Evolutionary conservation across 2,888 invertebrate species (phyloP).

Genomic region (Agonum fuliginosum): DNA sequence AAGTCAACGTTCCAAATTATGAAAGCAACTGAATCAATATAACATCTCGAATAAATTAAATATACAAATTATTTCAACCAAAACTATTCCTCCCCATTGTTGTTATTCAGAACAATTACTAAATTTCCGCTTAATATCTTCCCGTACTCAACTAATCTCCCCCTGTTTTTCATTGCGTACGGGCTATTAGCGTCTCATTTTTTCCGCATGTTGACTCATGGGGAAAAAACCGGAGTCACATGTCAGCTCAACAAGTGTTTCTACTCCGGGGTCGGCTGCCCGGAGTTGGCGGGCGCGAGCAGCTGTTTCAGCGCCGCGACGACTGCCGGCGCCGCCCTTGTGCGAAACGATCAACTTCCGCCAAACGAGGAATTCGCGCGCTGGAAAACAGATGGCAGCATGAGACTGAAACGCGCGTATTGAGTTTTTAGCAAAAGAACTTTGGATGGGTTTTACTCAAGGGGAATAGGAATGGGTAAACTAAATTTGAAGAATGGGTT

Average conservation of each 20-base stretch:
- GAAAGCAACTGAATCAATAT: too few species aligned
- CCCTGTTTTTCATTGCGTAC: not conserved
- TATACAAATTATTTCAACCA: too few species aligned
- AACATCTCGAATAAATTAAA: too few species aligned
- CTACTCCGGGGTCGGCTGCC: conserved; percentile 1
- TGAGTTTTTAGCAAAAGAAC: not conserved
- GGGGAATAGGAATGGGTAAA: too few species aligned
- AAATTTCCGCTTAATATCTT: not conserved
- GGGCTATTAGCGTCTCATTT: conserved; percentile 7
- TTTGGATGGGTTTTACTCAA: not conserved
- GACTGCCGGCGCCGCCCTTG: conserved; percentile 28
- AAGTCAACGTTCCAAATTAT: too few species aligned
- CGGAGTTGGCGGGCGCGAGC: not conserved
- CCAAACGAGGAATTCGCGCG: conserved; percentile 3
- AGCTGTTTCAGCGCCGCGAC: not conserved
- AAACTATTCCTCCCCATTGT: too few species aligned
- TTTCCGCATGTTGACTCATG: conserved; percentile 29
- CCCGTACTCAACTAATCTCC: not conserved
- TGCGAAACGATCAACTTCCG: conserved; percentile 34
- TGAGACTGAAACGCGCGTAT: not conserved
- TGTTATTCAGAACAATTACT: too few species aligned
- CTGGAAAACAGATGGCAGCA: conserved; percentile 43
- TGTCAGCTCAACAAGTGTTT: conserved; percentile 55
- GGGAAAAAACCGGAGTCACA: conserved; percentile 28
- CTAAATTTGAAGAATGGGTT: too few species aligned